Percentiles rank a stretch among this genome's conserved stretches.
Evolutionary conservation across 2,113 vertebrate species (phyloP).

Genomic region (Corythornis madagascariensis): DNA sequence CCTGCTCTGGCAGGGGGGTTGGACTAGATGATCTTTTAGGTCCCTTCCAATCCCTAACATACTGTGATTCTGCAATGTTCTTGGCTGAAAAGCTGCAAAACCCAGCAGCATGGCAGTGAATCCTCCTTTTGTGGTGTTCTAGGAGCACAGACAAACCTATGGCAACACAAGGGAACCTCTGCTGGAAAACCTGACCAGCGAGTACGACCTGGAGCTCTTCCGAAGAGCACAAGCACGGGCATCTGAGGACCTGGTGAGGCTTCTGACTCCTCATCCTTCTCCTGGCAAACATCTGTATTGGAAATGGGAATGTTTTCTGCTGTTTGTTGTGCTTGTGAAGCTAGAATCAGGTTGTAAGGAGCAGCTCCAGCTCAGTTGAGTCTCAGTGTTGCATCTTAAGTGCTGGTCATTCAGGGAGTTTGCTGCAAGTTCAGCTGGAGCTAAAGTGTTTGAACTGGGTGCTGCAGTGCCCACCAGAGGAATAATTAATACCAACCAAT

Average conservation of each 20-base stretch:
- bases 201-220: conserved; percentile 98
- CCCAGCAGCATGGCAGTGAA: not conserved
- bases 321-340: not conserved
- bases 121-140: not conserved
- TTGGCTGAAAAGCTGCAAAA: not conserved
- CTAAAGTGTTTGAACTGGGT: not conserved
- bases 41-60: too few species aligned
- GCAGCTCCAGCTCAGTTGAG: not conserved
- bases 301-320: not conserved
- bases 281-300: not conserved
- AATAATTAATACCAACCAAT: not conserved
- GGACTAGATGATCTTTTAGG: too few species aligned
- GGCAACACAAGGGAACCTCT: conserved; percentile 92
- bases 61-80: not conserved
- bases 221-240: conserved; percentile 95
- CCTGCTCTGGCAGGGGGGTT: too few species aligned
- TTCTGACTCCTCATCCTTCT: not conserved
- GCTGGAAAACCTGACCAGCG: conserved; percentile 96
- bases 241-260: conserved; percentile 94
- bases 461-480: not conserved
- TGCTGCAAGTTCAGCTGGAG: not conserved
- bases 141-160: conserved; percentile 95
- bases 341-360: not conserved
- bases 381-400: fast-evolving
- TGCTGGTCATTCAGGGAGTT: not conserved